These are phyloP conservation scores for Lithophane leautieri DNA, from an alignment of 2,888 invertebrate species.

Conservation along the genomic window DNA sequence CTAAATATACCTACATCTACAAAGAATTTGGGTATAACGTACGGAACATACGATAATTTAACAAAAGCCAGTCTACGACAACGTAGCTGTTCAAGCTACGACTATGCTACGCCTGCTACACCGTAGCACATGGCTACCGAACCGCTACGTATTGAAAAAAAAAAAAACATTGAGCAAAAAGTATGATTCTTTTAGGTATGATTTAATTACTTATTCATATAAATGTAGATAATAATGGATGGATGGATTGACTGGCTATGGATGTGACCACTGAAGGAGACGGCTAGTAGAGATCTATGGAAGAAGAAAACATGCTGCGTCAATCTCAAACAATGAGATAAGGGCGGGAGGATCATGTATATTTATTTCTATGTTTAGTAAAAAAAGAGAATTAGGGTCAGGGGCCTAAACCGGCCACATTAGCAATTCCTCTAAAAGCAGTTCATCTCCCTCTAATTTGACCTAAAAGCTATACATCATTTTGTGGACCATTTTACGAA, in stretches of 20 bases:
- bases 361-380: neutral
- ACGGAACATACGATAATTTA: no score
- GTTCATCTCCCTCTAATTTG: no score
- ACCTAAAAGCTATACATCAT: no score
- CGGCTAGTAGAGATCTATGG: neutral
- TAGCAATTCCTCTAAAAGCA: no score
- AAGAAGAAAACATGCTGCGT: neutral
- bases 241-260: neutral
- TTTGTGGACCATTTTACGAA: no score
- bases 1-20: neutral
- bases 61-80: neutral
- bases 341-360: neutral
- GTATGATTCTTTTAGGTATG: neutral
- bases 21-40: neutral
- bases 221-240: neutral
- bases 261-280: neutral
- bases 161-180: neutral
- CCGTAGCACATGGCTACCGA: slow-evolving; percentile 14
- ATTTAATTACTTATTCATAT: neutral
- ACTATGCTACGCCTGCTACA: neutral
- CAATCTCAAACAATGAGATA: no score
- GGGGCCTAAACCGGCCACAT: no score
- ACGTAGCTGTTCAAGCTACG: neutral
- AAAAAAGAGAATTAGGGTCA: no score
- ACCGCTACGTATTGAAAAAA: neutral